Evolutionary conservation across 2,113 vertebrate species (phyloP).

Genomic region (Caracal caracal): DNA sequence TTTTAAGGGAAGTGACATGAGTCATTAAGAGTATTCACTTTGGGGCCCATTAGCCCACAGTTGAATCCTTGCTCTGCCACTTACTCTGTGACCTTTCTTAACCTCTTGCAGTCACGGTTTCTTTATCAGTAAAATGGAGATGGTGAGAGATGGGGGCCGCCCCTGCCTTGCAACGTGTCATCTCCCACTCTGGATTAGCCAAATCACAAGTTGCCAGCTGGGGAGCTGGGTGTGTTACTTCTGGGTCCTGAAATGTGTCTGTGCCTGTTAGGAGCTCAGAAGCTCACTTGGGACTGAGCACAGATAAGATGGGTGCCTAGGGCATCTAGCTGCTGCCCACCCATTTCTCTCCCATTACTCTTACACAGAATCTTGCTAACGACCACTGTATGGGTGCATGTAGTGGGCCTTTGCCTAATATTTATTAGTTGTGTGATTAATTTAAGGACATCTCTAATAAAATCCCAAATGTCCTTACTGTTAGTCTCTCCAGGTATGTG

Average conservation of each 20-base stretch:
- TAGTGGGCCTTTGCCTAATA: neutral
- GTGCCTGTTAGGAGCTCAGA: neutral
- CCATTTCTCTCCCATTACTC: neutral
- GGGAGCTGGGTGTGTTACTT: neutral
- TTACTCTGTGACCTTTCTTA: neutral
- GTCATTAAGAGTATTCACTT: neutral
- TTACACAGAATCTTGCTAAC: neutral
- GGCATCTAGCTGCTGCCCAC: accelerated
- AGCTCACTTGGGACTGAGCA: neutral
- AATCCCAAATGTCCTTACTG: neutral
- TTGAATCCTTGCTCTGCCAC: neutral
- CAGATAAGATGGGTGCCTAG: neutral
- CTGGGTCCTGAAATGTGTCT: neutral
- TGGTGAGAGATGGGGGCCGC: neutral
- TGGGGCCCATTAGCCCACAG: no score
- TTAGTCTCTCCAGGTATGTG: neutral
- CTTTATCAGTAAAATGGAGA: neutral
- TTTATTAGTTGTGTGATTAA: neutral
- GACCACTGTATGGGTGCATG: neutral
- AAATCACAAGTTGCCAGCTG: neutral
- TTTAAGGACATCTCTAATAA: slow-evolving; percentile 6
- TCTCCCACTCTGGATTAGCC: neutral
- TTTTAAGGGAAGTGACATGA: neutral
- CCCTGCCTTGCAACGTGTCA: neutral
- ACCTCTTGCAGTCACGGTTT: neutral